These are phyloP conservation scores for Cantharis rufa DNA, from an alignment of 2,888 invertebrate species.

Conservation along the genomic window DNA sequence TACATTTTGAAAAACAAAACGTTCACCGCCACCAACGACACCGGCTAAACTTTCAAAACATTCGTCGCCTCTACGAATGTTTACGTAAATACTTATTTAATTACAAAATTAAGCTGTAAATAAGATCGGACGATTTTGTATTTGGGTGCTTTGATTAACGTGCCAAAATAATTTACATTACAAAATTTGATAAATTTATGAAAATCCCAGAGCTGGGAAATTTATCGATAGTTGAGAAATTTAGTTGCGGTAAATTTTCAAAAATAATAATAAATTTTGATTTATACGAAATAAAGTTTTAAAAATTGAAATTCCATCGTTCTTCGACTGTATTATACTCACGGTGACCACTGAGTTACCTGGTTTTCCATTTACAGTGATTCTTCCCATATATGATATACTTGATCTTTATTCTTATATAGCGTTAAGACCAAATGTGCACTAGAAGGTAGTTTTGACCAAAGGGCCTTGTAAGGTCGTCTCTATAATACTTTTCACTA, in stretches of 20 bases:
- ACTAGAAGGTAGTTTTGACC: slow-evolving; percentile 51
- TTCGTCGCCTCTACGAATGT: background rate
- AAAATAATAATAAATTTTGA: background rate
- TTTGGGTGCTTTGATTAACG: background rate
- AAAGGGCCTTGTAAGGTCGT: slow-evolving; percentile 56
- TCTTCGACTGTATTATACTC: slow-evolving; percentile 39
- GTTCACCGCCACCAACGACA: background rate
- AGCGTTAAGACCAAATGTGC: slow-evolving; percentile 54
- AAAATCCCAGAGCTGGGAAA: background rate
- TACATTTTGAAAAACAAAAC: background rate
- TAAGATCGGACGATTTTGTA: background rate
- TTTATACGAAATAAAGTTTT: background rate
- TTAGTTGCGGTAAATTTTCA: background rate
- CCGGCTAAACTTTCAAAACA: background rate
- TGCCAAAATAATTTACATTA: background rate
- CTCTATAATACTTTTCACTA: slow-evolving; percentile 40
- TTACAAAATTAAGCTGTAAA: background rate
- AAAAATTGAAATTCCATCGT: slow-evolving; percentile 43
- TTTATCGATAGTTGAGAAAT: background rate
- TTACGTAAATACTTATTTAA: background rate
- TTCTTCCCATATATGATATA: slow-evolving; percentile 59
- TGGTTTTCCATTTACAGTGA: slow-evolving; percentile 59
- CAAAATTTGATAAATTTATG: background rate
- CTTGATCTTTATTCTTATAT: slow-evolving; percentile 59
- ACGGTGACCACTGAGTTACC: slow-evolving; percentile 53